phyloP scores from a whole-genome alignment of 2,888 invertebrate genomes.

The Melanchra persicariae region DNA sequence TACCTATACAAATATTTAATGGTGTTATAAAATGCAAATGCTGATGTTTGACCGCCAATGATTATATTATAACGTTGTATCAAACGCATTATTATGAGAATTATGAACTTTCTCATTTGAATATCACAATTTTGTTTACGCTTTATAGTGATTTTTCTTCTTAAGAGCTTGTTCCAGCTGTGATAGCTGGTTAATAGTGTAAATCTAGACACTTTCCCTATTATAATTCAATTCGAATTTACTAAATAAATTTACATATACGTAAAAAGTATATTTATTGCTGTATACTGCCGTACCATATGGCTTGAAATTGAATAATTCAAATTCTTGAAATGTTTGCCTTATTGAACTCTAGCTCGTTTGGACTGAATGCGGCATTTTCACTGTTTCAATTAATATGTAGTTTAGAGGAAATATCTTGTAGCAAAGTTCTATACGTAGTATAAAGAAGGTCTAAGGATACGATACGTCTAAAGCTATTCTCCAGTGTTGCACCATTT shows the following conservation, averaged over 20 bases:
- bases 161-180: slow-evolving; percentile 55
- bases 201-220: slow-evolving; percentile 57
- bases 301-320: slow-evolving; percentile 52
- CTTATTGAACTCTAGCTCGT: slow-evolving; percentile 23
- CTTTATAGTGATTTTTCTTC: slow-evolving; percentile 52
- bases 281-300: slow-evolving; percentile 29
- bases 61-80: slow-evolving; percentile 58
- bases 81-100: slow-evolving; percentile 45
- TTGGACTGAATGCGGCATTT: slow-evolving; percentile 13
- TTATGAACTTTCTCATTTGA: slow-evolving; percentile 47
- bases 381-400: slow-evolving; percentile 35
- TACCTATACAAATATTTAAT: slow-evolving; percentile 61
- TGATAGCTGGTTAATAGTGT: slow-evolving; percentile 50
- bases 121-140: slow-evolving; percentile 40
- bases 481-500: slow-evolving; percentile 14
- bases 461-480: slow-evolving; percentile 14
- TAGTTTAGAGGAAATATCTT: slow-evolving; percentile 17
- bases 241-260: slow-evolving; percentile 52
- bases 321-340: slow-evolving; percentile 51
- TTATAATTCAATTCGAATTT: slow-evolving; percentile 61
- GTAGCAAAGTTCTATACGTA: not conserved
- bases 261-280: slow-evolving; percentile 56
- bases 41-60: slow-evolving; percentile 50
- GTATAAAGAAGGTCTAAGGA: not conserved
- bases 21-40: slow-evolving; percentile 64